These are phyloP conservation scores for Rhyacophila evoluta DNA, from an alignment of 2,888 invertebrate species.

Conservation along the genomic window DNA sequence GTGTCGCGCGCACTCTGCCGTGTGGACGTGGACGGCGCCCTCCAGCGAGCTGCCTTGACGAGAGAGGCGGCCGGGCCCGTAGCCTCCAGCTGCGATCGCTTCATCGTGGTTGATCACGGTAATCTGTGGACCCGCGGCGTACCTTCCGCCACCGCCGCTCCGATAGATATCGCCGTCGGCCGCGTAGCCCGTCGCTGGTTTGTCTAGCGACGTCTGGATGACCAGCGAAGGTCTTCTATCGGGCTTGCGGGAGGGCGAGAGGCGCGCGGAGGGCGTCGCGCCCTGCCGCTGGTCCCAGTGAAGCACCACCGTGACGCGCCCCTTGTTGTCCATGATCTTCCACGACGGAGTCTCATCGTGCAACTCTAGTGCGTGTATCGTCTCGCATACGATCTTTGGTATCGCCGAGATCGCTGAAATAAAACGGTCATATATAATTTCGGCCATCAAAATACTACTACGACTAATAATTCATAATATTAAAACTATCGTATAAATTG, in stretches of 20 bases:
- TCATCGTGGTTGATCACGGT: slow-evolving; percentile 95
- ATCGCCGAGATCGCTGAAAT: slow-evolving; percentile 92
- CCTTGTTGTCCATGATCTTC: slow-evolving; percentile 99
- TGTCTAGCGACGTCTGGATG: slow-evolving; percentile 81
- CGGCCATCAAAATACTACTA: not conserved
- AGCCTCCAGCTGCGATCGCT: slow-evolving; percentile 67
- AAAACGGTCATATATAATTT: slow-evolving; percentile 20
- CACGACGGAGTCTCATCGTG: slow-evolving; percentile 97
- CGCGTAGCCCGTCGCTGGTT: slow-evolving; percentile 63
- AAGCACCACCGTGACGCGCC: slow-evolving; percentile 94
- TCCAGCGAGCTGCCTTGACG: slow-evolving; percentile 78
- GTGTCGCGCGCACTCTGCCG: slow-evolving; percentile 81
- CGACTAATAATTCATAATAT: too few species aligned
- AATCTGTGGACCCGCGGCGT: slow-evolving; percentile 81
- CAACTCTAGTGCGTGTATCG: slow-evolving; percentile 93
- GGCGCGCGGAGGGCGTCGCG: slow-evolving; percentile 63
- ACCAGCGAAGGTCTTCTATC: slow-evolving; percentile 78
- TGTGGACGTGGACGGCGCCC: slow-evolving; percentile 83
- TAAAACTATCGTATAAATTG: too few species aligned
- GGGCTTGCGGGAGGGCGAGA: slow-evolving; percentile 66
- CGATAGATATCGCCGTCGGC: slow-evolving; percentile 64
- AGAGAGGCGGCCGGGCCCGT: slow-evolving; percentile 63
- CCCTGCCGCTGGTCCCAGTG: slow-evolving; percentile 94
- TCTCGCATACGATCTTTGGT: slow-evolving; percentile 97
- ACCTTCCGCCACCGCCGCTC: slow-evolving; percentile 57